Evolutionary conservation across 2,888 invertebrate genomes (phyloP), one percentile per base, ranked within the genome.

Genomic region (Callosobruchus maculatus): DNA sequence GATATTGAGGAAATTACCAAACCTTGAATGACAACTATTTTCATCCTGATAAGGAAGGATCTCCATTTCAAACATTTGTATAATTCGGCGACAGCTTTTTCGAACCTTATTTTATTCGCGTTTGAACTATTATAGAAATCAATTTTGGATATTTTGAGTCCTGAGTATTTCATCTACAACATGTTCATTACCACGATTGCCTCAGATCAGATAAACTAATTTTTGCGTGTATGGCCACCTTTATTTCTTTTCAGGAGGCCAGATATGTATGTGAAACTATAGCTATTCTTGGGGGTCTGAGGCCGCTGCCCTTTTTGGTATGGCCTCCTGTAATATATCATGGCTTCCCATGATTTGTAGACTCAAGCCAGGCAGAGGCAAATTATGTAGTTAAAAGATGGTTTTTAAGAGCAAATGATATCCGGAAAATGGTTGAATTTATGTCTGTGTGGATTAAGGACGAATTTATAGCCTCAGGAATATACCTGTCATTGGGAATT

Each of bases 241-340:
- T 74, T 74, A 77, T 70, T 67, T 31, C 74, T 79, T 82, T 80
- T 21, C 22, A 68, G 68, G 22, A 22, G 18, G 49, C 71, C 71
- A 80, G 82, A 82, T 80, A 80, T 79, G 79, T 81, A 82, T 82
- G 82, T 83, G 82, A 83, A 84, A 83, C 83, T 83, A 83, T 81
- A 82, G 82, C 83, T 84, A 84, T 83, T 84, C 77, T 77, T 76
- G 79, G 78, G 77, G 76, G 76, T 78, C 73, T 76, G 77, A 84
- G 84, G 86, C 86, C 86, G 85, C 86, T 86, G 87, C 86, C 87
- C 86, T 85, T 84, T 86, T 85, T 83, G 85, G 84, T 83, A 86
- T 86, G 86, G 86, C 86, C 85, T 85, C 86, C 85, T 74, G 80
- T 82, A 49, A 84, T 84, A 82, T 82, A 85, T 86, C 84, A 86